Evolutionary conservation across 2,888 invertebrate species (phyloP).

Genomic region (Hypercompe scribonia): DNA sequence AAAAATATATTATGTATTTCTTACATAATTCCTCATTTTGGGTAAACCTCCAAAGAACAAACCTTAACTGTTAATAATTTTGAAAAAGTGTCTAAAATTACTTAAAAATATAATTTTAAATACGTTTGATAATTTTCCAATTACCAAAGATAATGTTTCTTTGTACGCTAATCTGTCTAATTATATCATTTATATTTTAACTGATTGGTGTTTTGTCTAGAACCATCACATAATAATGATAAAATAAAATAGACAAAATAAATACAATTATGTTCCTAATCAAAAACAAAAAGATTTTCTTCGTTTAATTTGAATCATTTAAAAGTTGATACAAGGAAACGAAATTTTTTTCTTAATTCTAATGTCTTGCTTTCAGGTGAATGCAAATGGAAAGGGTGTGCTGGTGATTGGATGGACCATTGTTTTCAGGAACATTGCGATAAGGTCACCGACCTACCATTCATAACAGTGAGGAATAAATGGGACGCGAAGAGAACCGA

Average conservation of each 20-base stretch:
- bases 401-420: slow-evolving; percentile 88
- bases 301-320: not conserved
- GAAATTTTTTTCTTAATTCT: slow-evolving; percentile 6
- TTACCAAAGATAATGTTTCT: not conserved
- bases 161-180: too few species aligned
- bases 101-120: not conserved
- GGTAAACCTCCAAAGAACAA: too few species aligned
- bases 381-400: slow-evolving; percentile 87
- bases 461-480: slow-evolving; percentile 80
- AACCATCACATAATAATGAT: not conserved
- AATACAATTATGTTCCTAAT: not conserved
- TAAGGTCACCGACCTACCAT: slow-evolving; percentile 82
- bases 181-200: too few species aligned
- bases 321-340: not conserved
- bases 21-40: too few species aligned
- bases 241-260: not conserved
- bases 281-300: not conserved
- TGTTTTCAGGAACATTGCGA: slow-evolving; percentile 83
- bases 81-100: not conserved
- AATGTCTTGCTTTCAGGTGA: slow-evolving; percentile 66
- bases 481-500: slow-evolving; percentile 82
- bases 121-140: not conserved
- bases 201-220: not conserved
- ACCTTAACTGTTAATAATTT: not conserved
- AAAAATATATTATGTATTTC: too few species aligned